Conservation (phyloP, 2,113 vertebrate species). For the Andinoacara biseriatus region DNA sequence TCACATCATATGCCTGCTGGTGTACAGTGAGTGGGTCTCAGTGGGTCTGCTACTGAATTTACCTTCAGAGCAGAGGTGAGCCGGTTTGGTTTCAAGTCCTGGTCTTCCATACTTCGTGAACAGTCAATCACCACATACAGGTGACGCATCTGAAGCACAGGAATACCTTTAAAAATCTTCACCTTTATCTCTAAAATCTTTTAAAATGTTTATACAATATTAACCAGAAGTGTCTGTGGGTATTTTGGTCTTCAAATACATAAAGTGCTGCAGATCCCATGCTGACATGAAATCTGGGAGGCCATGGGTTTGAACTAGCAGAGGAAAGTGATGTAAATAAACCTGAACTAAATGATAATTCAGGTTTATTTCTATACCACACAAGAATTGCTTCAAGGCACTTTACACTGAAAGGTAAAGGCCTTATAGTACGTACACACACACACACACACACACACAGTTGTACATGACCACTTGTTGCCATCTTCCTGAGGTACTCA, state of each 20-base stretch:
- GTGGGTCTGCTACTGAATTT: not conserved
- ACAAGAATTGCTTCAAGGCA: not conserved
- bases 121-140: conserved; percentile 92
- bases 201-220: not conserved
- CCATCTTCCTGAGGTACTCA: too few species aligned
- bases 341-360: not conserved
- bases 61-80: conserved; percentile 92
- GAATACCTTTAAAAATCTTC: not conserved
- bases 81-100: conserved; percentile 94
- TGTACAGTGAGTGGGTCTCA: not conserved
- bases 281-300: not conserved
- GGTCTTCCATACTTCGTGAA: conserved; percentile 97
- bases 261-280: not conserved
- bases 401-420: not conserved
- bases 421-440: too few species aligned
- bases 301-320: not conserved
- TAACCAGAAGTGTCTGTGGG: not conserved
- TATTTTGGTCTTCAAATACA: not conserved
- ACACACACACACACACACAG: too few species aligned
- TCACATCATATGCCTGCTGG: fast-evolving
- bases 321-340: too few species aligned
- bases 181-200: not conserved
- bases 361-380: not conserved
- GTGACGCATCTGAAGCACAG: conserved; percentile 91
- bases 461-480: too few species aligned